A percentile compares a stretch with the other conserved stretches of the same genome.
Evolutionary conservation across 2,888 invertebrate species (phyloP).

Genomic region (Oscheius sp.): DNA sequence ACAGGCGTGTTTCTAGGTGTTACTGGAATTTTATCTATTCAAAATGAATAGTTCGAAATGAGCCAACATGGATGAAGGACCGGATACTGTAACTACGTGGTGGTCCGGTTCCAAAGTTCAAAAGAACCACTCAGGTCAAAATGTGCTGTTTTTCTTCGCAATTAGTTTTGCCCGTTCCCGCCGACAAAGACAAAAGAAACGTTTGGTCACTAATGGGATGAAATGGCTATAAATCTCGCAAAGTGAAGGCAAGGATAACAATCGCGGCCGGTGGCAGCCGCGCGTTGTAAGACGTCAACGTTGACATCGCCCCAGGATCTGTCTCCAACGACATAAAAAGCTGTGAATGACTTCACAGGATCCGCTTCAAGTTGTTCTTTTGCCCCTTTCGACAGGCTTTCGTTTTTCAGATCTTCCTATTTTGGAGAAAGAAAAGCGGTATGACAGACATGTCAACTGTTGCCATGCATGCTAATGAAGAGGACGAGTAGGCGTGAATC

Average conservation of each 20-base stretch:
- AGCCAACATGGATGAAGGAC: too few species aligned
- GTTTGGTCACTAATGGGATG: constrained; percentile 22
- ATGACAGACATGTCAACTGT: constrained; percentile 15
- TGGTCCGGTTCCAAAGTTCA: too few species aligned
- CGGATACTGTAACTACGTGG: too few species aligned
- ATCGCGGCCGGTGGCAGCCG: constrained; percentile 36
- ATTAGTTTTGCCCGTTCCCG: too few species aligned
- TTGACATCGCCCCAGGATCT: constrained; percentile 28
- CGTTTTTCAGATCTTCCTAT: not conserved
- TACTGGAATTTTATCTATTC: too few species aligned
- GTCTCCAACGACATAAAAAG: constrained; percentile 24
- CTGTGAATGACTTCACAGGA: constrained; percentile 22
- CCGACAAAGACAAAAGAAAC: constrained; percentile 8
- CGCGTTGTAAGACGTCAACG: constrained; percentile 38
- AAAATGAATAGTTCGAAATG: too few species aligned
- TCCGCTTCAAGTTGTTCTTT: constrained; percentile 5
- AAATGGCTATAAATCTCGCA: constrained; percentile 37
- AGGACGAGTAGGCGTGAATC: not conserved
- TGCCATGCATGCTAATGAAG: constrained; percentile 15
- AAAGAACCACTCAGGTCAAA: too few species aligned
- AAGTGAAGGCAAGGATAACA: constrained; percentile 38
- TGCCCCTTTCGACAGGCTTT: not conserved
- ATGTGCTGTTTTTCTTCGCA: too few species aligned
- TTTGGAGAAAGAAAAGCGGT: not conserved
- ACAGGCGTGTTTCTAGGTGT: too few species aligned